phyloP scores from a whole-genome alignment of 2,113 vertebrate genomes.

The Colossoma macropomum region DNA sequence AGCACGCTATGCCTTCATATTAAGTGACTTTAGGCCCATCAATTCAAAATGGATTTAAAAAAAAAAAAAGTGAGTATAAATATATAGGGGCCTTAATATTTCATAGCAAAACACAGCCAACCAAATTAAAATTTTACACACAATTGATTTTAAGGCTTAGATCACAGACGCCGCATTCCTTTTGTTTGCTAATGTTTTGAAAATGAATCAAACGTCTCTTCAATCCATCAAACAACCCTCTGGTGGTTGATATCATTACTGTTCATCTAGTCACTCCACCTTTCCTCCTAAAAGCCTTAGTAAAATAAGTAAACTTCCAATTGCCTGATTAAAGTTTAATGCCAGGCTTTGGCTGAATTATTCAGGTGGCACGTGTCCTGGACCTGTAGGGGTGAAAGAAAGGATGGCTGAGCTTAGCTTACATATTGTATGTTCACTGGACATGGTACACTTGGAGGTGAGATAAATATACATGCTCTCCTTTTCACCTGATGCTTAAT shows the following conservation, averaged over 20 bases:
- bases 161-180: neutral
- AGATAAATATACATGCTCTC: conserved; percentile 55
- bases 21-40: neutral
- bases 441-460: conserved; percentile 27
- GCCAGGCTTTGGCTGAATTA: conserved; percentile 55
- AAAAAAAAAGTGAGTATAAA: neutral
- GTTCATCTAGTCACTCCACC: neutral
- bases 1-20: neutral
- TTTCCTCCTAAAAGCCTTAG: neutral
- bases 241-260: neutral
- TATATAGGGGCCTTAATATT: neutral
- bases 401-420: conserved; percentile 62
- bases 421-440: conserved; percentile 45
- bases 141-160: neutral
- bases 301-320: conserved; percentile 53
- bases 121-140: neutral
- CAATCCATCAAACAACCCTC: neutral
- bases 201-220: neutral
- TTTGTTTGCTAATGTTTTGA: conserved; percentile 4
- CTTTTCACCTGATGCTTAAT: conserved; percentile 42
- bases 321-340: conserved; percentile 56
- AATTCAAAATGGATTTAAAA: neutral
- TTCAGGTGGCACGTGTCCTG: conserved; percentile 48
- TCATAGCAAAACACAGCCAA: neutral
- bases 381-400: conserved; percentile 47